Conservation (phyloP, 2,888 invertebrate species). For the Caenorhabditis virilis region DNA sequence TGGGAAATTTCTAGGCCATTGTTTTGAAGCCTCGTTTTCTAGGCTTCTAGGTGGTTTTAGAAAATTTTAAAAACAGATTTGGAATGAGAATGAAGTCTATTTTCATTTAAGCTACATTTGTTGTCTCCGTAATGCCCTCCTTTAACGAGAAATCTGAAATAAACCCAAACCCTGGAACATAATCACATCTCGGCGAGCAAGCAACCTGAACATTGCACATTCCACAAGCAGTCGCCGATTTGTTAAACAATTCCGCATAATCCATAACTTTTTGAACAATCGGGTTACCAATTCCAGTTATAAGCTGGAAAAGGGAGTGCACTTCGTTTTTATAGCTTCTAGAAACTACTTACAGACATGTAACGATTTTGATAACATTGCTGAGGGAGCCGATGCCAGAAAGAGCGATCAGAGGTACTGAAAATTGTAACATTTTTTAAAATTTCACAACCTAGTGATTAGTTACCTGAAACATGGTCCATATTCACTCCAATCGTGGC, state of each 20-base stretch:
- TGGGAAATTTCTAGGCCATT: too few species aligned
- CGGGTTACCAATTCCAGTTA: slow-evolving; percentile 61
- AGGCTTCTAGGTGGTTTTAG: too few species aligned
- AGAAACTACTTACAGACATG: slow-evolving; percentile 52
- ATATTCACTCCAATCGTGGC: slow-evolving; percentile 62
- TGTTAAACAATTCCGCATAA: slow-evolving; percentile 64
- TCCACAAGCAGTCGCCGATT: slow-evolving; percentile 60
- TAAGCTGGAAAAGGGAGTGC: slow-evolving; percentile 37
- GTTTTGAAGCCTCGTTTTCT: too few species aligned
- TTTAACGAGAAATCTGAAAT: too few species aligned
- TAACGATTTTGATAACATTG: slow-evolving; percentile 62
- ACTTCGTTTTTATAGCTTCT: neutral
- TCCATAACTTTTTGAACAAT: slow-evolving; percentile 64
- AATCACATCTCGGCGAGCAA: slow-evolving; percentile 50
- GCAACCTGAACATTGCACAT: slow-evolving; percentile 65
- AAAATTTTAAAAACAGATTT: too few species aligned
- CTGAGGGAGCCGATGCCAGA: slow-evolving; percentile 57
- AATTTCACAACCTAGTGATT: neutral
- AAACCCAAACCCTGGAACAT: slow-evolving; percentile 49
- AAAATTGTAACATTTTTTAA: slow-evolving; percentile 23
- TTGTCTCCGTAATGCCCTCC: too few species aligned
- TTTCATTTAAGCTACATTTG: too few species aligned
- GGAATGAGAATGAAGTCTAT: too few species aligned
- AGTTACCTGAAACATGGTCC: slow-evolving; percentile 59
- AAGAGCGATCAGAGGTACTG: slow-evolving; percentile 60